These are phyloP conservation scores for Orius insidiosus DNA, from an alignment of 1,140 invertebrate genomes.

Conservation along the genomic window DNA sequence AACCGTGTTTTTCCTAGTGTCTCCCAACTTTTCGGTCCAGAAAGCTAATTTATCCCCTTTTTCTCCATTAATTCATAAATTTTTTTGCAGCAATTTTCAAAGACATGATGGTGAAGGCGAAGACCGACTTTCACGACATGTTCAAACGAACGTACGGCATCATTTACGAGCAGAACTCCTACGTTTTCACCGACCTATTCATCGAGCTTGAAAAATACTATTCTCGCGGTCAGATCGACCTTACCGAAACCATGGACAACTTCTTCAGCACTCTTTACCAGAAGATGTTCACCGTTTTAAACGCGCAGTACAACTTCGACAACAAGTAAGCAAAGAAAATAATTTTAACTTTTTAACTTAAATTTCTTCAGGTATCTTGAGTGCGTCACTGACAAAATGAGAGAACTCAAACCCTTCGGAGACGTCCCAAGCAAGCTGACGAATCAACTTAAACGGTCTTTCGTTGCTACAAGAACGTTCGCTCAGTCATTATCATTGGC, in stretches of 20 bases:
- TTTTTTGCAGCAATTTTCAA: constrained; percentile 63
- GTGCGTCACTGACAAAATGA: constrained; percentile 82
- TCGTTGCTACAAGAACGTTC: constrained; percentile 85
- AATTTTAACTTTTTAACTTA: neutral
- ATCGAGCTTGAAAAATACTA: constrained; percentile 81
- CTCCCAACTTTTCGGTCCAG: too few species aligned
- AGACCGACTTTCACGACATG: constrained; percentile 79
- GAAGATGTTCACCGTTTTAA: constrained; percentile 91
- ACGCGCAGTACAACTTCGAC: constrained; percentile 76
- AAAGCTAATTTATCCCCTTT: too few species aligned
- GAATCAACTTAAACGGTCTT: constrained; percentile 74
- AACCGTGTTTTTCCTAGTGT: too few species aligned
- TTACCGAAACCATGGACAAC: constrained; percentile 70
- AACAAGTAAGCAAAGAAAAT: constrained; percentile 44
- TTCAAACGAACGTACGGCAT: constrained; percentile 88
- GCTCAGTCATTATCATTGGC: constrained; percentile 71
- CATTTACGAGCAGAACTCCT: constrained; percentile 83
- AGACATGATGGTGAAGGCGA: constrained; percentile 62
- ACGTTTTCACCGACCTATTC: constrained; percentile 84
- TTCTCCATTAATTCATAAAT: too few species aligned
- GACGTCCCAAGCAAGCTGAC: constrained; percentile 82
- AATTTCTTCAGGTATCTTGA: constrained; percentile 63
- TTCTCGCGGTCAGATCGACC: constrained; percentile 56
- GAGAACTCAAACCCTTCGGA: constrained; percentile 80
- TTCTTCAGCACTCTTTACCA: constrained; percentile 88